Evolutionary conservation across 2,113 vertebrate genomes (phyloP), one percentile per base, ranked within the genome.

Genomic region (Chloebia gouldiae): DNA sequence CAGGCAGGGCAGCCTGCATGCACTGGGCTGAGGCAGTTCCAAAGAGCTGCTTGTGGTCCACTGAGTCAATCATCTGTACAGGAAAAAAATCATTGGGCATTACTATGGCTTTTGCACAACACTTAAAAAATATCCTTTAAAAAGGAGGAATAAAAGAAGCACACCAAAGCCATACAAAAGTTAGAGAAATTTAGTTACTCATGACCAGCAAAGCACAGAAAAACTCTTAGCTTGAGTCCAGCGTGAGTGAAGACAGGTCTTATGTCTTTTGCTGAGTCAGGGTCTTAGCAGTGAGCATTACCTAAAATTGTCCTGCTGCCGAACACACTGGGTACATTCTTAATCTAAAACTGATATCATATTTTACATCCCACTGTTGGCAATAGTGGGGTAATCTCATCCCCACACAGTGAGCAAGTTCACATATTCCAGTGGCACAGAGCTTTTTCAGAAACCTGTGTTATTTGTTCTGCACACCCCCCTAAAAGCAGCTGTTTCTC

Each of bases 1-100:
- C 30, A 63, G 19, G 18, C 40, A 42, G 40, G 40, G 14, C 51
- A 95, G 86, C 75, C 27, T 53, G 51, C 50, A 18, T 70, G 65
- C 75, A 77, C 94, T 86, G 76, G 80, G 57, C 76, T 88, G 57
- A 54, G 91, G 96, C 80, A 71, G 95, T 45, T 94, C 96, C 95
- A 85, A 91, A 94, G 94, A 95, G 95, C 65, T 65, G 54, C 27
- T 71, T 93, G 88, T 72, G 95, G 94, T 87, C 92, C 84, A 28
- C 68, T 23, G 85, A 77, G 51, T 94, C 94, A 84, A 79, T 93
- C 97, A 82, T 71, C 53, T 39, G 31, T 78, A 91, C 88, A 71
- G 94, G 94, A 66, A 96, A 97, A 97, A 90, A 81, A 60, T 81
- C 59, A 81, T 45, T 45, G 69, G 69, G 81, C 90, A 81, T 96